Evolutionary conservation across 2,888 invertebrate genomes (phyloP).

Genomic region (Dryadula phaetusa): DNA sequence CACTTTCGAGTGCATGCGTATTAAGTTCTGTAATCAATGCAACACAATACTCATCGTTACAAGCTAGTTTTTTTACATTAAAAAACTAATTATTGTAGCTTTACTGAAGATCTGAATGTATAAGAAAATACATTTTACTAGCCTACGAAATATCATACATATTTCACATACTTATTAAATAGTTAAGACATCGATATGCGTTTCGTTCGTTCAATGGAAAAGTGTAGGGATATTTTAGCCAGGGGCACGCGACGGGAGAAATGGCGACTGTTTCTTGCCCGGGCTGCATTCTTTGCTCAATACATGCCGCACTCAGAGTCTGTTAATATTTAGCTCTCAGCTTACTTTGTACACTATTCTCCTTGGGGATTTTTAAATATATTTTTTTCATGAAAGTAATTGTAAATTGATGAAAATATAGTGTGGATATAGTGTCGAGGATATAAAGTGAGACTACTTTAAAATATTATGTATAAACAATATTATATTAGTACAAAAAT

Average conservation of each 20-base stretch:
- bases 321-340: slow-evolving; percentile 16
- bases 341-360: neutral
- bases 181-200: no score
- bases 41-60: neutral
- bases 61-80: neutral
- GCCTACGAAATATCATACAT: no score
- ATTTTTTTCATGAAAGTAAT: neutral
- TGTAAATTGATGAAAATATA: no score
- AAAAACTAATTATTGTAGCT: no score
- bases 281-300: slow-evolving; percentile 69
- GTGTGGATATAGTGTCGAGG: no score
- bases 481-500: no score
- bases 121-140: no score
- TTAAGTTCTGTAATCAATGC: neutral
- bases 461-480: no score
- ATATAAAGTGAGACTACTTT: no score
- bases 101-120: no score
- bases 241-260: slow-evolving; percentile 48
- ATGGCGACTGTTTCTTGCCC: slow-evolving; percentile 60
- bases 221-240: slow-evolving; percentile 19
- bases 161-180: no score
- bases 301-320: slow-evolving; percentile 57
- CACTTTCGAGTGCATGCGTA: neutral
- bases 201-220: slow-evolving; percentile 1
- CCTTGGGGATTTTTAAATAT: neutral